Evolutionary conservation across 2,797 vertebrate species (phyloP), one percentile per base, ranked within the genome.

Genomic region (Scolopax bukidnonensis): DNA sequence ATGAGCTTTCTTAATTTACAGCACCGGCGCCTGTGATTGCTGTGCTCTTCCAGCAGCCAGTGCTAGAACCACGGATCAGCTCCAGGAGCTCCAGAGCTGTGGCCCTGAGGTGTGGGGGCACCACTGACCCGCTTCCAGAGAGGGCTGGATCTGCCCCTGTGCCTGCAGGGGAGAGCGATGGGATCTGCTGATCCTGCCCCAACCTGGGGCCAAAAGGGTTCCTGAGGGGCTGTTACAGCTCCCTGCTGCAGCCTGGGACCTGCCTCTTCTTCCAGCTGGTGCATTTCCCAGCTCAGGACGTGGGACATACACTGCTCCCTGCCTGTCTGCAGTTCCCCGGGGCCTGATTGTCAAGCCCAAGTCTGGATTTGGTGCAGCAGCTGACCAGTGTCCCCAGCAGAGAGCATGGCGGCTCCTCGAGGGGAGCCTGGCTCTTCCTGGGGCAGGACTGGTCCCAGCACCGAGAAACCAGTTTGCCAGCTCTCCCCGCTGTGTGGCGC

Each of bases 291-390:
- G 24, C 45, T 25, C 2, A 2, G 61, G 32, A 20, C 0, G 0
- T 12, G 32, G 61, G 53, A 17, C 16, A 4, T 7, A 4, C 0
- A 2, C 70, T 11, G 61, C 43, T 57, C 41, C 50, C 65, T 12
- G 63, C 64, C 64, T 5, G 3, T 1, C n/a, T 27, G 51, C 3
- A 1, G 8, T 32, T 8, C 40, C 48, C 40, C 0, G 1, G 1
- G 13, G 4, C 25, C 51, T 15, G 50, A 18, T 7, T 4, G 50
- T 61, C 10, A 8, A 32, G n/a, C n/a, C 38, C 5, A 1, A 9
- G 48, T 2, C 57, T 47, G 68, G n/a, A 21, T 45, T 33, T 5
- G 14, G 32, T 3, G 3, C 25, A 12, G 54, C 3, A 2, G 25
- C n/a, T 2, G 4, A 20, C 15, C 1, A 2, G 43, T 3, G 23